These are phyloP conservation scores for Epistrophe eligans DNA, from an alignment of 2,888 invertebrate genomes.

Conservation along the genomic window DNA sequence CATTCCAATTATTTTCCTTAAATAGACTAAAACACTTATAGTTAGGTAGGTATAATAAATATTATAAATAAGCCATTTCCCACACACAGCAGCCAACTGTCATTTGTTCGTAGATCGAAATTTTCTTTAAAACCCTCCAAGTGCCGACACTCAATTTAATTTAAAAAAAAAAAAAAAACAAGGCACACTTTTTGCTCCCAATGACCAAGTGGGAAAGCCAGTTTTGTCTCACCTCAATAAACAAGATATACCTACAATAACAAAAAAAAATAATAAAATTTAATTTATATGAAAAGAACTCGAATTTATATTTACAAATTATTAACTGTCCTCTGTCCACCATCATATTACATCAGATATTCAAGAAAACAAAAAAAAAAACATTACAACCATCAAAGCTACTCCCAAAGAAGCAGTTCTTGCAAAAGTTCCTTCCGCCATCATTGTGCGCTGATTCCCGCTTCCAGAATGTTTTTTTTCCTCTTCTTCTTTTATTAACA, in stretches of 20 bases:
- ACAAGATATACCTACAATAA: neutral
- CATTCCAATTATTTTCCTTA: conserved; percentile 66
- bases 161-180: too few species aligned
- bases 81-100: conserved; percentile 27
- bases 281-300: conserved; percentile 35
- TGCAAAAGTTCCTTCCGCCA: conserved; percentile 73
- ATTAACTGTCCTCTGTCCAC: conserved; percentile 57
- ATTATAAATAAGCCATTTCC: conserved; percentile 54
- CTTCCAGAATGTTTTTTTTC: conserved; percentile 40
- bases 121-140: conserved; percentile 28
- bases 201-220: conserved; percentile 44
- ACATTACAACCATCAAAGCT: conserved; percentile 12
- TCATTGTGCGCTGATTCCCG: conserved; percentile 51
- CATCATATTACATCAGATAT: conserved; percentile 60
- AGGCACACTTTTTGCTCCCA: conserved; percentile 26
- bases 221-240: conserved; percentile 60
- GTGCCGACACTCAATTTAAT: conserved; percentile 45
- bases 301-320: conserved; percentile 28
- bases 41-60: neutral
- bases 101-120: conserved; percentile 2
- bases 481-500: conserved; percentile 13
- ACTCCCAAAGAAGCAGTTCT: conserved; percentile 62
- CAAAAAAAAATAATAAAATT: neutral
- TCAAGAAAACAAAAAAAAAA: conserved; percentile 17
- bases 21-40: conserved; percentile 55